phyloP scores from a whole-genome alignment of 2,113 vertebrate species.

The Colius striatus region DNA sequence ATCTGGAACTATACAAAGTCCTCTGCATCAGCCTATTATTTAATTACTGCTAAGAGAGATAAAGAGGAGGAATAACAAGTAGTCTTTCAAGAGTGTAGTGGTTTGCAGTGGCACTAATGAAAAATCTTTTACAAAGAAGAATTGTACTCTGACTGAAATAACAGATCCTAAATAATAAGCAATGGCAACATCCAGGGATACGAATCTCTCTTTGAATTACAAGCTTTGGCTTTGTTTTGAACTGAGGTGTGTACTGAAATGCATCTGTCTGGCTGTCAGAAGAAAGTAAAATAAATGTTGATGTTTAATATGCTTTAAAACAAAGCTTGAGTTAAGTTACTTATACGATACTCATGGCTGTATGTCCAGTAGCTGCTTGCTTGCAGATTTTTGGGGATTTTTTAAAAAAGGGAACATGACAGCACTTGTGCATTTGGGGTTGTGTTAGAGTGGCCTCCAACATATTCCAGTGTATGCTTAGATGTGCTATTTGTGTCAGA shows the following conservation, averaged over 20 bases:
- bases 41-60: not conserved
- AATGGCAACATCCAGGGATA: not conserved
- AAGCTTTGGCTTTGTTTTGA: not conserved
- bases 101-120: not conserved
- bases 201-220: not conserved
- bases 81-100: not conserved
- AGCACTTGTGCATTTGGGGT: not conserved
- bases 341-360: not conserved
- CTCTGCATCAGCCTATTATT: not conserved
- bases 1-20: not conserved
- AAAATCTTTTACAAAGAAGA: not conserved
- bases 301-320: not conserved
- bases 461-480: not conserved
- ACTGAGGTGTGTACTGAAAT: not conserved
- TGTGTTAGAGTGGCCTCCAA: not conserved
- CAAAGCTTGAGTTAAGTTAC: not conserved
- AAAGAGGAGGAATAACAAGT: not conserved
- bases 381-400: not conserved
- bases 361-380: not conserved
- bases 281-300: not conserved
- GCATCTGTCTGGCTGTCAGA: not conserved
- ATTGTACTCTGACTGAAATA: not conserved
- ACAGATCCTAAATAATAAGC: not conserved
- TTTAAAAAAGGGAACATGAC: not conserved
- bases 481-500: not conserved